phyloP scores from a whole-genome alignment of 2,113 vertebrate species.

The Brachyistius frenatus region DNA sequence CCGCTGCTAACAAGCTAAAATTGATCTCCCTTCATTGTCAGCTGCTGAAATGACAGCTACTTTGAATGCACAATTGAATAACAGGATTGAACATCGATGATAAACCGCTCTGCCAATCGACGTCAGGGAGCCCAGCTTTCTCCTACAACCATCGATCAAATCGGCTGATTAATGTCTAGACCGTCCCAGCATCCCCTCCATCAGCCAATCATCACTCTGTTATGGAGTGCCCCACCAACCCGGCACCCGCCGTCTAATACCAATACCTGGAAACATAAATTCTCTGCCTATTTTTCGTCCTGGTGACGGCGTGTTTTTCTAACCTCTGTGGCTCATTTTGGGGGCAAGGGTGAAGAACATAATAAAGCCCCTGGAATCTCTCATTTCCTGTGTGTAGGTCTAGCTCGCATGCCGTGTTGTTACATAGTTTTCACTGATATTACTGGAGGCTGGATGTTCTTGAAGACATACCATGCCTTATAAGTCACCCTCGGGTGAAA shows the following conservation, averaged over 20 bases:
- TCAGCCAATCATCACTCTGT: slow-evolving; percentile 31
- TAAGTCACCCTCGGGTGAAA: slow-evolving; percentile 52
- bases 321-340: slow-evolving; percentile 43
- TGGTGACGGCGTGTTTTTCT: slow-evolving; percentile 39
- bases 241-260: slow-evolving; percentile 4
- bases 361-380: slow-evolving; percentile 62
- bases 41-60: slow-evolving; percentile 24
- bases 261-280: slow-evolving; percentile 43
- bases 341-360: slow-evolving; percentile 37
- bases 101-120: slow-evolving; percentile 44
- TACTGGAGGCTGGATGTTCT: slow-evolving; percentile 36
- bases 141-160: slow-evolving; percentile 53
- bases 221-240: slow-evolving; percentile 22
- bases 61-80: slow-evolving; percentile 28
- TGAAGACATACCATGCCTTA: slow-evolving; percentile 66
- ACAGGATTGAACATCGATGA: slow-evolving; percentile 40
- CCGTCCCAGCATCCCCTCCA: background rate
- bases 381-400: slow-evolving; percentile 71
- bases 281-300: slow-evolving; percentile 25
- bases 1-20: slow-evolving; percentile 6
- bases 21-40: slow-evolving; percentile 27
- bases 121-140: slow-evolving; percentile 22
- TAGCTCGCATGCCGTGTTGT: slow-evolving; percentile 46
- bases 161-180: slow-evolving; percentile 36
- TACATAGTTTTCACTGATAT: slow-evolving; percentile 47